A percentile compares a stretch with the other conserved stretches of the same genome.
These are phyloP conservation scores for Percina caprodes DNA, from an alignment of 2,113 vertebrate genomes.

Conservation along the genomic window DNA sequence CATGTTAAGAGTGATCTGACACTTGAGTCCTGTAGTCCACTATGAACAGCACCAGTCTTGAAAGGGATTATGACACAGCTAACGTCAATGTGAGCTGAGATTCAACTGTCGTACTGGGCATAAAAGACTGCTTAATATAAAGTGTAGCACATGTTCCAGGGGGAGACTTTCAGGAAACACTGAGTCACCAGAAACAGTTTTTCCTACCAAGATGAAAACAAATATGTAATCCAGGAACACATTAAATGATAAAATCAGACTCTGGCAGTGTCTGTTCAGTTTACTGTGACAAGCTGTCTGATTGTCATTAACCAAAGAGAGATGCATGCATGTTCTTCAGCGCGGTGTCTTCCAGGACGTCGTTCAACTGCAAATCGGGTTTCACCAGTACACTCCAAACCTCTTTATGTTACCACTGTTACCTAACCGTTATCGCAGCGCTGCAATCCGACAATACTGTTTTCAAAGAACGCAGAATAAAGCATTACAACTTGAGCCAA, in stretches of 20 bases:
- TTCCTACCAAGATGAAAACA: neutral
- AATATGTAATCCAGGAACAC: neutral
- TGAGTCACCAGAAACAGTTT: neutral
- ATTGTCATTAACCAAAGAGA: constrained; percentile 50
- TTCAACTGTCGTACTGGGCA: neutral
- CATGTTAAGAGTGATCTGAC: constrained; percentile 42
- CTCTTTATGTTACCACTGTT: neutral
- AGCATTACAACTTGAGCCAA: neutral
- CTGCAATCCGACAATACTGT: neutral
- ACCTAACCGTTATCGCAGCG: neutral
- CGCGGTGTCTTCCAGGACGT: neutral
- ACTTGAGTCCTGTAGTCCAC: constrained; percentile 15
- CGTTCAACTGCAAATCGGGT: too few species aligned
- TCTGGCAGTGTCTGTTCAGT: constrained; percentile 17
- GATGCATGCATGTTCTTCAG: neutral
- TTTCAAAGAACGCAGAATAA: neutral
- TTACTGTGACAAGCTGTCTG: neutral
- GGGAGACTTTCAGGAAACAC: constrained; percentile 26
- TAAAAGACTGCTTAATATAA: constrained; percentile 3
- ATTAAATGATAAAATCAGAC: neutral
- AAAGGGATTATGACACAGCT: neutral
- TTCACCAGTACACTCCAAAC: constrained; percentile 11
- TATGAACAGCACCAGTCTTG: constrained; percentile 53
- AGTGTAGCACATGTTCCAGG: constrained; percentile 26
- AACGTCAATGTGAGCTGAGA: constrained; percentile 1